Base-by-base conservation (phyloP, 1,140 invertebrate species). In the Drosophila azteca region DNA sequence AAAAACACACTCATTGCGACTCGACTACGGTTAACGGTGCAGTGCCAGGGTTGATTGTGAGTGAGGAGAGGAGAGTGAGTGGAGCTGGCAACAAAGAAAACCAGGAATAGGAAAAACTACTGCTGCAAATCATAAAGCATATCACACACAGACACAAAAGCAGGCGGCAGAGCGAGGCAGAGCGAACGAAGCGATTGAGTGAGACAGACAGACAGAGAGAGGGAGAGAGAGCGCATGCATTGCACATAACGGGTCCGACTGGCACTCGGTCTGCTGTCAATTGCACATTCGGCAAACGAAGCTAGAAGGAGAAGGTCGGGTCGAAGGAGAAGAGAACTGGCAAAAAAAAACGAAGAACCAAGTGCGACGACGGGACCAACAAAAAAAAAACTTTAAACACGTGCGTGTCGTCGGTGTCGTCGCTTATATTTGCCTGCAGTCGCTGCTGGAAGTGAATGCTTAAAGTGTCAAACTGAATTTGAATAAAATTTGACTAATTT, bases 271-370 rank as follows among this genome's bases (percentile, higher is more conserved):
- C 13, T 71, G 46, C 50, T 43, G 44, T 75, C 70, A 79, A 76
- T 79, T 88, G 83, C 83, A 39, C 35, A 88, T 88, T 89, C 79
- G 76, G 68, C 63, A 52, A 70, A 73, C 68, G 70, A 51, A 79
- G 71, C 65, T 75, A 78, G 76, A 65, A 61, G 79, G 63, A 72
- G 43, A 50, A 58, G 55, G 71, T 68, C 44, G 48, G 54, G 35
- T 67, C 54, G 66, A 67, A 57, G 26, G 52, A 43, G 46, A 57
- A 20, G 26, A 59, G 26, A 59, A 66, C 6, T 44, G 15, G 24
- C 20, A 17, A 57, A 48, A 39, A 41, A 41, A 49, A 22, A 45
- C 22, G 44, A 63, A 48, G 20, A 22, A 39, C 6, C 50, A 26
- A 45, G 41, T 9, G 44, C 49, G 6, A 17, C 11, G 11, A 39